Percentiles rank a stretch among this genome's conserved stretches.
phyloP scores from a whole-genome alignment of 2,113 vertebrate species.

The Chrysemys picta region DNA sequence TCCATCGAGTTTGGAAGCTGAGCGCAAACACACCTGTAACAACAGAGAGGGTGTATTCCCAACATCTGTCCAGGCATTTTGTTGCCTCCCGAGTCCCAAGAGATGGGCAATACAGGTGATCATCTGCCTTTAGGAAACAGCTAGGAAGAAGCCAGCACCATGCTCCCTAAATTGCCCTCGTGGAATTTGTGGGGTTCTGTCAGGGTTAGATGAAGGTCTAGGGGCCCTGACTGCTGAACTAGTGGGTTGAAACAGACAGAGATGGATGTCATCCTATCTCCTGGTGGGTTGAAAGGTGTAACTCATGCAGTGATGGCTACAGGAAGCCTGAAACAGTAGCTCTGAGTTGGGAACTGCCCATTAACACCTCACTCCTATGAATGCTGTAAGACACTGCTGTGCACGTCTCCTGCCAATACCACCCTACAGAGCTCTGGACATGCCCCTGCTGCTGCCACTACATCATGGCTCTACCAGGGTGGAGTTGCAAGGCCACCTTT shows the following conservation, averaged over 20 bases:
- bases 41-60: background rate
- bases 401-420: too few relatives aligned
- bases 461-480: background rate
- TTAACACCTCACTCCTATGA: too few relatives aligned
- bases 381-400: too few relatives aligned
- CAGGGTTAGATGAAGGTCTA: slow-evolving; percentile 24
- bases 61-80: background rate
- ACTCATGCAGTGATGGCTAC: slow-evolving; percentile 31
- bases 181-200: slow-evolving; percentile 50
- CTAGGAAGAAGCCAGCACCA: background rate
- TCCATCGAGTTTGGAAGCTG: background rate
- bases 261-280: background rate
- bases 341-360: background rate
- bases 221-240: slow-evolving; percentile 38
- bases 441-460: background rate
- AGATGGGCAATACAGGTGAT: background rate
- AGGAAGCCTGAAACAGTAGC: background rate
- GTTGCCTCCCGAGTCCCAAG: background rate
- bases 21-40: background rate
- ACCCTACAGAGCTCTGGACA: too few relatives aligned
- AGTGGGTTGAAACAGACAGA: background rate
- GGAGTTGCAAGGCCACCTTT: background rate
- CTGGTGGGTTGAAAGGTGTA: background rate
- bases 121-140: background rate
- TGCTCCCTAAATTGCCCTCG: background rate